phyloP scores from a whole-genome alignment of 2,888 invertebrate genomes.

The Dyspetes luteomarginatus region DNA sequence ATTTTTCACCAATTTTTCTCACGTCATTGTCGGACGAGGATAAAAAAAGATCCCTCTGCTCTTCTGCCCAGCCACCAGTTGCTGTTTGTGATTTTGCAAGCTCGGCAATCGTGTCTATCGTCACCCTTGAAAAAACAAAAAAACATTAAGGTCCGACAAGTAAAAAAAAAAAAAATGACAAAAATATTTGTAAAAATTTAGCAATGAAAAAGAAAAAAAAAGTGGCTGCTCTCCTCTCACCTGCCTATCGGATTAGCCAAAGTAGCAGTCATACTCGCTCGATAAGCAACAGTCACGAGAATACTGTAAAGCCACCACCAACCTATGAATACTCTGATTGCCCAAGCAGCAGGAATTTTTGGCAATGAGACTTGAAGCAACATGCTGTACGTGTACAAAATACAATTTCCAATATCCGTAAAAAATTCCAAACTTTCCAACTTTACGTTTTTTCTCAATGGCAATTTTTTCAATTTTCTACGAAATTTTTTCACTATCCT shows the following conservation, averaged over 20 bases:
- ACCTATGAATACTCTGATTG: slow-evolving; percentile 91
- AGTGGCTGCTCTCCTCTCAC: slow-evolving; percentile 80
- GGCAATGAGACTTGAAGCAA: slow-evolving; percentile 91
- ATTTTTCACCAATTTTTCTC: slow-evolving; percentile 88
- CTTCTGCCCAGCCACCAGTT: slow-evolving; percentile 90
- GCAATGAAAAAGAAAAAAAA: slow-evolving; percentile 26
- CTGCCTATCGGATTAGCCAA: slow-evolving; percentile 90
- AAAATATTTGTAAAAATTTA: too few species aligned
- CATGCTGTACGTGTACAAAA: slow-evolving; percentile 93
- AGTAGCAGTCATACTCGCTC: slow-evolving; percentile 94
- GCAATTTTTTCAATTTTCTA: neutral
- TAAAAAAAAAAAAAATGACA: too few species aligned
- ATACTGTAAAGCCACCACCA: slow-evolving; percentile 95
- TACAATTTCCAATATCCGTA: slow-evolving; percentile 89
- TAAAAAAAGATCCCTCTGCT: slow-evolving; percentile 89
- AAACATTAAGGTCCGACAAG: slow-evolving; percentile 63
- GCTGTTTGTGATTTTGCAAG: slow-evolving; percentile 87
- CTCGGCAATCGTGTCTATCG: slow-evolving; percentile 90
- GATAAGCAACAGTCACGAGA: slow-evolving; percentile 90
- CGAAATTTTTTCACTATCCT: slow-evolving; percentile 38
- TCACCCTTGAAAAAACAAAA: slow-evolving; percentile 85
- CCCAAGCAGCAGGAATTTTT: slow-evolving; percentile 91
- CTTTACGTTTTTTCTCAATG: slow-evolving; percentile 1
- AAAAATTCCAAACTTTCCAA: slow-evolving; percentile 88
- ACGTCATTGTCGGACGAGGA: slow-evolving; percentile 88